Evolutionary conservation across 2,888 invertebrate genomes (phyloP), one percentile per base, ranked within the genome.

Genomic region (Volucella bombylans): DNA sequence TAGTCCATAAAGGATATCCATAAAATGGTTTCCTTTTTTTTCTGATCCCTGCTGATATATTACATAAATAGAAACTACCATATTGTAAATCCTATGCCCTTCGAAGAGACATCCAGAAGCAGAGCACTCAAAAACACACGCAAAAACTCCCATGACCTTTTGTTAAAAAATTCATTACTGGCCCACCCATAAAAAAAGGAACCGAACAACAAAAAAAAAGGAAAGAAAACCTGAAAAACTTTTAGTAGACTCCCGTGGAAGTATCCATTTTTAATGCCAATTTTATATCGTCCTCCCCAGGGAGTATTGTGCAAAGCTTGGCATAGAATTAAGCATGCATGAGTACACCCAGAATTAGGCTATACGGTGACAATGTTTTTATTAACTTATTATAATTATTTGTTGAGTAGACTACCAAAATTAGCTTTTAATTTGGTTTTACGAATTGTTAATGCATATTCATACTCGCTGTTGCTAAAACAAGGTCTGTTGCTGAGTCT

Each of bases 251-350:
- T 82, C 82, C 73, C 78, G 64, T 73, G 78, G 62, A 82, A 73
- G 82, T 72, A 74, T 83, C 76, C 74, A 83, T 83, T 80, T 83
- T 83, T 83, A 83, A 83, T 83, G 79, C 64, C 83, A 79, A 78
- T 74, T 83, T 83, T 83, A 83, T 79, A 83, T 79, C 79, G 59
- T 31, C 69, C 71, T 83, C 73, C 73, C 61, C 14, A 38, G 55
- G 43, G 15, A 64, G 31, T 39, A 64, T 49, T 45, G 41, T 41
- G 31, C 49, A 61, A 49, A 31, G 18, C 67, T 67, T 54, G 10
- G 41, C 62, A 61, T 54, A 39, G 52, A 67, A 65, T 65, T 79
- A 71, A 62, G 67, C 77, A 77, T 62, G 71, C 67, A 77, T 72
- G 72, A 61, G 72, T 82, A 72, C 55, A 49, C 59, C 38, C 47